Evolutionary conservation across 1,140 invertebrate genomes (phyloP), one percentile per base, ranked within the genome.

Genomic region (Harlomillsia oculata): DNA sequence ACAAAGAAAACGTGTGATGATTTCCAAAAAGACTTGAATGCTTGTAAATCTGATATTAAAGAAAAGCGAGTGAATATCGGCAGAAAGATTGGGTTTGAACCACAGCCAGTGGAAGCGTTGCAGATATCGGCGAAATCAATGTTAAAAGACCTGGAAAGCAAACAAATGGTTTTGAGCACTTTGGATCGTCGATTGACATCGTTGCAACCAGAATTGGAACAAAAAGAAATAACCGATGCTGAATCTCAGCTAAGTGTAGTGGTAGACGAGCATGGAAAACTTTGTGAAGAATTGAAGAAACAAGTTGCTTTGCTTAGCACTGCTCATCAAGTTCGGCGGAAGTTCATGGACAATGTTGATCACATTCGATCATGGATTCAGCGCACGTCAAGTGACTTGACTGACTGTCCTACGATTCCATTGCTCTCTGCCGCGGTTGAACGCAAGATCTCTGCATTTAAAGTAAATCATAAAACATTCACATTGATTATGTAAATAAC

Each of bases 201-300:
- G 49, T 83, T 95, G 74, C 79, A 85, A 66, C 79, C 82, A 57
- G 89, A 94, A 70, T 69, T 94, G n/a, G 88, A 93, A 68, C 77
- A 75, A 0, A 83, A 66, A 40, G 75, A 91, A 68, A 82, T 71
- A 26, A 52, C 57, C 67, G 77, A 80, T 52, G 83, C 87, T 70
- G 81, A 89, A 48, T 82, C 83, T 46, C 78, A 78, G 48, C 76
- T 85, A 3, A 76, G 76, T 40, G 76, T 76, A 28, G 82, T 81
- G 1, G 76, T 77, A 43, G 81, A 84, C 52, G 77, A 78, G n/a
- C 53, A 59, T 18, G 29, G 37, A 23, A 25, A 34, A 16, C 37
- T 59, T 13, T 43, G 49, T 29, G 53, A 58, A 5, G 32, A 56
- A 5, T 16, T 60, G 18, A 53, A 44, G 32, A 45, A 48, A 30